These are phyloP conservation scores for Strix uralensis DNA, from an alignment of 2,113 vertebrate species.

Conservation along the genomic window DNA sequence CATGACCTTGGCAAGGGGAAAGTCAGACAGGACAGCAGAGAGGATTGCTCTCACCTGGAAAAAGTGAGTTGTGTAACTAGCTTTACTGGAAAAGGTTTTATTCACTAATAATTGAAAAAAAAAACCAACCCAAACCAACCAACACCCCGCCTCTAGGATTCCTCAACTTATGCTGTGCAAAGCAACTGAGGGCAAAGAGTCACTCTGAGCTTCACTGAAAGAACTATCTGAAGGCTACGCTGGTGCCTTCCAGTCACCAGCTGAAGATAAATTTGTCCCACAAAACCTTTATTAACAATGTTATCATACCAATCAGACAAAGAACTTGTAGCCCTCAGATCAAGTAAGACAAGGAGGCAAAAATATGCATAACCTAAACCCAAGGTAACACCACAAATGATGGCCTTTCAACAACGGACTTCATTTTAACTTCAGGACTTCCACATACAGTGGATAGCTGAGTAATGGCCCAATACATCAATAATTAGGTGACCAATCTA, in stretches of 20 bases:
- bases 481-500: neutral
- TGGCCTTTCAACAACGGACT: neutral
- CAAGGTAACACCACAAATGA: neutral
- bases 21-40: neutral
- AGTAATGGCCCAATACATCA: neutral
- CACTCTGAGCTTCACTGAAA: neutral
- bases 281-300: neutral
- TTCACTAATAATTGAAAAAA: neutral
- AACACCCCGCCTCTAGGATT: neutral
- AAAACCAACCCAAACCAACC: neutral
- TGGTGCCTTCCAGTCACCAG: neutral
- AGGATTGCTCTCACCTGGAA: neutral
- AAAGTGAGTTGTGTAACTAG: neutral
- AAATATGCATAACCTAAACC: neutral
- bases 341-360: neutral
- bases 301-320: neutral
- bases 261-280: neutral
- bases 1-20: neutral
- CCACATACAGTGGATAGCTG: neutral
- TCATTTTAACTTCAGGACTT: neutral
- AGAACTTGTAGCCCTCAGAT: neutral
- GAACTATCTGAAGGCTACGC: neutral
- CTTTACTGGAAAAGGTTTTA: neutral
- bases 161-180: accelerated
- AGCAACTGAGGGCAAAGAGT: neutral